Evolutionary conservation across 2,888 invertebrate genomes (phyloP).

Genomic region (Limnephilus marmoratus): DNA sequence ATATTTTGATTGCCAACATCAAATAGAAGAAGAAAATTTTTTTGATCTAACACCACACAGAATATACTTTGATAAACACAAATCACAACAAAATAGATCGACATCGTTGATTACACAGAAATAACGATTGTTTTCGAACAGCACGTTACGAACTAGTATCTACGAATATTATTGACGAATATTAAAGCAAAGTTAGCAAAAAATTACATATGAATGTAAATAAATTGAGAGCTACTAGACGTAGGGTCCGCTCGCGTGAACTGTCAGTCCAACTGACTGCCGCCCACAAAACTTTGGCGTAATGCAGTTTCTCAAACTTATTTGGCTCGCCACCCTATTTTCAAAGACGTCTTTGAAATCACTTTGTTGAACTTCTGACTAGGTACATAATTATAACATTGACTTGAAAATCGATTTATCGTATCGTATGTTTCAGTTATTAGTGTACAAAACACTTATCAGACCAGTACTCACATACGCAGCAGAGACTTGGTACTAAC

Average conservation of each 20-base stretch:
- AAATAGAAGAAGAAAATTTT: not conserved
- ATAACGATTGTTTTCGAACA: not conserved
- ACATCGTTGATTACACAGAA: not conserved
- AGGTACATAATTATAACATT: no score
- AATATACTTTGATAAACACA: not conserved
- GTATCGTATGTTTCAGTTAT: no score
- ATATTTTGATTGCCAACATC: not conserved
- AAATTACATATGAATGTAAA: not conserved
- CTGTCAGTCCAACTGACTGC: constrained; percentile 1
- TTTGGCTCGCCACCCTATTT: not conserved
- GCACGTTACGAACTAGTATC: not conserved
- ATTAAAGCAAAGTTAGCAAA: not conserved
- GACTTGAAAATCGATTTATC: no score
- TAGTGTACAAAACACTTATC: no score
- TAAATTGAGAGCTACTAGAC: not conserved
- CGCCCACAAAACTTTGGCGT: constrained; percentile 3
- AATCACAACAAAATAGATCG: not conserved
- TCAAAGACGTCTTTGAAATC: not conserved
- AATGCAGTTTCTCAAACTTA: not conserved
- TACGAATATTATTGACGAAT: not conserved
- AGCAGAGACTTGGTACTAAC: no score
- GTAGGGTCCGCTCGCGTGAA: not conserved
- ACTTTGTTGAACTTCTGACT: no score
- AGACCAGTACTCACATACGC: no score
- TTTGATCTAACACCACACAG: not conserved